These are phyloP conservation scores for Apteryx mantelli DNA, from an alignment of 2,113 vertebrate genomes.

Conservation along the genomic window DNA sequence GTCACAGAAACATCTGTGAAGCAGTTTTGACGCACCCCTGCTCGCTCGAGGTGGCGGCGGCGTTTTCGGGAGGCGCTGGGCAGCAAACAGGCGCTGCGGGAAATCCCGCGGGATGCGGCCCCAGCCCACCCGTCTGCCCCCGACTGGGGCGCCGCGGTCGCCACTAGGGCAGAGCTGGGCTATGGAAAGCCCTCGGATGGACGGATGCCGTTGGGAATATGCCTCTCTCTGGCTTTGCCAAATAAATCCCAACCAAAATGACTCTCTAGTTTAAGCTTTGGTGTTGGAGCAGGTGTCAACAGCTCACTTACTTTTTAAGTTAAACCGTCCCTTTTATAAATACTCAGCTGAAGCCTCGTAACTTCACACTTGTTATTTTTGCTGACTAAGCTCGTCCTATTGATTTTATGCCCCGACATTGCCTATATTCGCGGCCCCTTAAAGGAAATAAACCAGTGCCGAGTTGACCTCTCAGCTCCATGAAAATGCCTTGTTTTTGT, in stretches of 20 bases:
- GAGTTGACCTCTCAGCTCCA: neutral
- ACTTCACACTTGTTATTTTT: neutral
- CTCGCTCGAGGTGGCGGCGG: neutral
- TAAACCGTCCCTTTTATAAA: neutral
- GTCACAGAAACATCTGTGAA: neutral
- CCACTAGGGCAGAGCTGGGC: neutral
- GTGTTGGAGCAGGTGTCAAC: neutral
- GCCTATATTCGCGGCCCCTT: neutral
- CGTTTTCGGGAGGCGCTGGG: neutral
- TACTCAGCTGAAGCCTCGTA: neutral
- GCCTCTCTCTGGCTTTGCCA: neutral
- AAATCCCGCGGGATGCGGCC: neutral
- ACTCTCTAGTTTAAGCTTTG: neutral
- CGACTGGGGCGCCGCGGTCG: no score
- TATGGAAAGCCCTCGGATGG: neutral
- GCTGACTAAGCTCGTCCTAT: neutral
- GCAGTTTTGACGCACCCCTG: neutral
- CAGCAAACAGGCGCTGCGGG: no score
- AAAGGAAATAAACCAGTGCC: neutral
- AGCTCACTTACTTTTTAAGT: neutral
- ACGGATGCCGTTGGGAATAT: neutral
- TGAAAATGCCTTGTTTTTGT: neutral
- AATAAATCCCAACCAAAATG: neutral
- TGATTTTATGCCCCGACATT: neutral
- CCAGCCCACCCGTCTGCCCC: no score